Evolutionary conservation across 2,888 invertebrate genomes (phyloP), one percentile per base, ranked within the genome.

Genomic region (Lordiphosa fenestrarum): DNA sequence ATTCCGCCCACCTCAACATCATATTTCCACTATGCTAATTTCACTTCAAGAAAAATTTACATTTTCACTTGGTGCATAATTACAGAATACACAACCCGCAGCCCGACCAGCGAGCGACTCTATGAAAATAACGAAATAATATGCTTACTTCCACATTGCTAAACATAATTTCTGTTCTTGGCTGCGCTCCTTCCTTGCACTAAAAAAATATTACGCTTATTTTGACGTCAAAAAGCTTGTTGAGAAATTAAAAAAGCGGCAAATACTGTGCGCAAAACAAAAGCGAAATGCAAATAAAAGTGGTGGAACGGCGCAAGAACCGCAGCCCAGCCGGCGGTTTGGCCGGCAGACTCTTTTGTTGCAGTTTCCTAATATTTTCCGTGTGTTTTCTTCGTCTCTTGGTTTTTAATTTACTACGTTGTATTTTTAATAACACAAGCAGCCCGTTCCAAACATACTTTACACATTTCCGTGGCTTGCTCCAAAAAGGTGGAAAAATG

Each of bases 161-260:
- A 71, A 72, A 55, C 71, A 75, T 68, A 69, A 65, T 68, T 56
- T 38, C 48, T 48, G 42, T 30, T 40, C 35, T 19, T 35, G 13
- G 39, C 47, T 48, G 62, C 25, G 41, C 46, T 19, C 46, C 53
- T 40, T 41, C 36, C 59, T 44, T 25, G 41, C 25, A 56, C 57
- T 61, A 66, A 77, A 75, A 75, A 80, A 75, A 80, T 72, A 75
- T 76, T 80, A 80, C 73, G 75, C 81, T 80, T 75, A 80, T 75
- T 75, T 75, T 80, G 77, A 75, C 81, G 70, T 75, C 76, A 75
- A 75, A 80, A 80, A 69, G 73, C 75, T 80, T 75, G 80, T 78
- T 73, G 71, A 67, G 75, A 74, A 73, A 78, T 73, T 73, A 78
- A 73, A 78, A 73, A 74, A 77, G 72, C 74, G 72, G 74, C 78